Conservation (phyloP, 2,888 invertebrate species). For the Polylopha cassiicola region DNA sequence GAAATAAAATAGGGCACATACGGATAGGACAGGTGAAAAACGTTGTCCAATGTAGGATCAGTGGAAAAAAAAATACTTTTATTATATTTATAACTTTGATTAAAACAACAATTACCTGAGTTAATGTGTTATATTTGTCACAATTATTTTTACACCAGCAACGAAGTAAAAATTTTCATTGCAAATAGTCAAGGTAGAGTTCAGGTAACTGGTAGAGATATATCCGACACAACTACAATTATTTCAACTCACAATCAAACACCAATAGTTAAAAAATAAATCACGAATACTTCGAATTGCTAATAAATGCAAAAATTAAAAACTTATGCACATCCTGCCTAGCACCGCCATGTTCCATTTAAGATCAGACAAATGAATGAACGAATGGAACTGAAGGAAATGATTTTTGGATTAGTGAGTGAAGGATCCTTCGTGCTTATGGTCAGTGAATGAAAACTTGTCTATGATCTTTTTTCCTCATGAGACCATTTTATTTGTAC, state of each 20-base stretch:
- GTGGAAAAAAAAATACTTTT: slow-evolving; percentile 7
- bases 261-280: slow-evolving; percentile 35
- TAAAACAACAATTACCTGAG: slow-evolving; percentile 64
- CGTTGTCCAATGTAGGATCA: slow-evolving; percentile 8
- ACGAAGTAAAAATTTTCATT: slow-evolving; percentile 73
- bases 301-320: slow-evolving; percentile 62
- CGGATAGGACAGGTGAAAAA: slow-evolving; percentile 32
- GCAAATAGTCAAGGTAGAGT: slow-evolving; percentile 51
- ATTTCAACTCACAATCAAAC: slow-evolving; percentile 34
- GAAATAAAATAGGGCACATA: slow-evolving; percentile 62
- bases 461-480: no score
- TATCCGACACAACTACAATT: slow-evolving; percentile 35
- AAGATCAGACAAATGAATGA: slow-evolving; percentile 25
- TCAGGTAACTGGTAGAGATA: slow-evolving; percentile 31
- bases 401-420: slow-evolving; percentile 32
- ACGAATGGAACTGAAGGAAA: slow-evolving; percentile 39
- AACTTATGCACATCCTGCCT: slow-evolving; percentile 71
- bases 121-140: slow-evolving; percentile 66
- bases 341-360: slow-evolving; percentile 74
- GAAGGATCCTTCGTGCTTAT: slow-evolving; percentile 27
- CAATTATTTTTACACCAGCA: slow-evolving; percentile 76
- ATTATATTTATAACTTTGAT: slow-evolving; percentile 25
- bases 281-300: slow-evolving; percentile 45
- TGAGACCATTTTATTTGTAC: no score
- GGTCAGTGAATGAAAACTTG: slow-evolving; percentile 24